Conservation (phyloP, 2,888 invertebrate genomes). For the Heliconius sara region DNA sequence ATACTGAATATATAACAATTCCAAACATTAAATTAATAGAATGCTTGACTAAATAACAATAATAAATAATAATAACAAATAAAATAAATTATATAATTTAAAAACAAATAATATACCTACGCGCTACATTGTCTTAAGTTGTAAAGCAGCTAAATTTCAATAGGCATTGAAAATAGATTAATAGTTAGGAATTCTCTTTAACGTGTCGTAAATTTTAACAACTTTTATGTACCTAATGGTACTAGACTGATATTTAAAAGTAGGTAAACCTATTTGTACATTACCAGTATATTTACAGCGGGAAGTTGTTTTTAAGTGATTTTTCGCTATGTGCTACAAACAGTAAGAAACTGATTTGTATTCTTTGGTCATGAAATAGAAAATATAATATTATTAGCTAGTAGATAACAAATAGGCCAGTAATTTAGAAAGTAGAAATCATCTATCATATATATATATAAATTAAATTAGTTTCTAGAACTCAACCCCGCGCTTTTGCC, state of each 20-base stretch:
- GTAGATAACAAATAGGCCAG: slow-evolving; percentile 23
- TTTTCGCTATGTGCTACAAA: slow-evolving; percentile 25
- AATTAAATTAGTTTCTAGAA: no score
- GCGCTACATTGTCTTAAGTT: slow-evolving; percentile 26
- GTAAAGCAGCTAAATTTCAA: slow-evolving; percentile 32
- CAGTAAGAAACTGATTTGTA: background rate
- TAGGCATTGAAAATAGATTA: slow-evolving; percentile 20
- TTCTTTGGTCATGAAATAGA: slow-evolving; percentile 5
- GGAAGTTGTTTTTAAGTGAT: slow-evolving; percentile 4
- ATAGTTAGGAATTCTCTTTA: slow-evolving; percentile 7
- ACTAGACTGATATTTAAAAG: background rate
- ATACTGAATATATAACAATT: slow-evolving; percentile 45
- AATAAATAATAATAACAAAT: slow-evolving; percentile 31
- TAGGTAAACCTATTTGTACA: slow-evolving; percentile 30
- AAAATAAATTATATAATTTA: slow-evolving; percentile 37
- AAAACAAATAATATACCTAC: slow-evolving; percentile 26
- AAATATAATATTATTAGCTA: slow-evolving; percentile 8
- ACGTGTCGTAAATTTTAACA: slow-evolving; percentile 17
- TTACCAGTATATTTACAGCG: slow-evolving; percentile 29
- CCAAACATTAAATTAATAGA: slow-evolving; percentile 41
- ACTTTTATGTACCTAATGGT: slow-evolving; percentile 18
- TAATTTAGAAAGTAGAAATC: slow-evolving; percentile 6
- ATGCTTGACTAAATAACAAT: slow-evolving; percentile 39
- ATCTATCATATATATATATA: background rate
- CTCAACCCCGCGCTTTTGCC: no score